Evolutionary conservation across 2,888 invertebrate species (phyloP), one percentile per base, ranked within the genome.

Genomic region (Ochropleura plecta): DNA sequence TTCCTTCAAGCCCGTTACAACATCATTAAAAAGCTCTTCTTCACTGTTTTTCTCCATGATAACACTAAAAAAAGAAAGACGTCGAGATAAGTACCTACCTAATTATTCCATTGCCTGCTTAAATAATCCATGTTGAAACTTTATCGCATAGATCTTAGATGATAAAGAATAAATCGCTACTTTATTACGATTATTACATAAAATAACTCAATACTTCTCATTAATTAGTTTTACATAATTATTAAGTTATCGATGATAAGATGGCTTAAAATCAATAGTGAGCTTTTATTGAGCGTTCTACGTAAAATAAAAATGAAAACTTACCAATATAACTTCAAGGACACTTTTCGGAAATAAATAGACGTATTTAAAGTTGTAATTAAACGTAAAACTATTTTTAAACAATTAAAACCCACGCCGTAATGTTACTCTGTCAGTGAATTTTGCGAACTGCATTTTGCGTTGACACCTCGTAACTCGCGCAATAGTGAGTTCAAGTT

Each of bases 41-140:
- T 68, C 67, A 68, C 57, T 68, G 67, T 68, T 46, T 68, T 46
- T 20, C 67, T 57, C 67, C 57, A 57, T 57, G 67, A 68, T 68
- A 68, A 68, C 46, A 57, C 67, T 68, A 68, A 57, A 68, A 68
- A 68, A 68, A n/a, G n/a, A n/a, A 30, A 57, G 66, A 53, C 51
- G 51, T n/a, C 51, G 55, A 57, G 18, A 8, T 57, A 57, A 20
- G 30, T 57, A 53, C 1, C 0, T 51, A 53, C 66, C 67, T 67
- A 57, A 67, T 57, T 53, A 57, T 67, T 0, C 46, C 2, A 55
- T 30, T 68, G 57, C 55, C 67, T 57, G 57, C 67, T 0, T 68
- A 30, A 0, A 57, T 1, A 1, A 30, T 30, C 30, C 30, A 30
- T 57, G 51, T 42, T 66, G n/a, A 66, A 53, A 65, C 65, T 49